These are phyloP conservation scores for Chaenogobius annularis DNA, from an alignment of 2,113 vertebrate species.

Conservation along the genomic window DNA sequence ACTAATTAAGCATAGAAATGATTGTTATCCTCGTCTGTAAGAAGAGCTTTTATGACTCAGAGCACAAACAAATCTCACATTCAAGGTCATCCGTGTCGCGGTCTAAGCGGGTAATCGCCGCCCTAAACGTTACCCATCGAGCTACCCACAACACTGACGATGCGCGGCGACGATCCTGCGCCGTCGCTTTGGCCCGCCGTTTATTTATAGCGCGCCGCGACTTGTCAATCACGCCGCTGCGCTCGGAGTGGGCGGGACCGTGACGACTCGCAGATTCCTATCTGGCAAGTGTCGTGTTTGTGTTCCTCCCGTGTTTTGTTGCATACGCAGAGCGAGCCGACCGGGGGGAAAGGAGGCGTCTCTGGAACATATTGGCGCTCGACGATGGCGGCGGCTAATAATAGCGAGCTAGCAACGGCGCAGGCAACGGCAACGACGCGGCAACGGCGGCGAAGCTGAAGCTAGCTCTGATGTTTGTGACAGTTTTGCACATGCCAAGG, in stretches of 20 bases:
- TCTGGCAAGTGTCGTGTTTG: conserved; percentile 69
- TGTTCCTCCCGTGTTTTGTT: conserved; percentile 61
- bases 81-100: no score
- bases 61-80: no score
- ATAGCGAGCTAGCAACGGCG: conserved; percentile 68
- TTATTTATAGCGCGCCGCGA: neutral
- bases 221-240: conserved; percentile 61
- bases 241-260: conserved; percentile 28
- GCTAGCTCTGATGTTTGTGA: conserved; percentile 76
- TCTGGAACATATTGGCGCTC: conserved; percentile 73
- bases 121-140: no score
- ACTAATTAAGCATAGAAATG: no score
- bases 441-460: conserved; percentile 56
- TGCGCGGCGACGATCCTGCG: no score
- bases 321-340: conserved; percentile 61
- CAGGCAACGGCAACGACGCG: no score
- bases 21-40: no score
- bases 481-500: conserved; percentile 74
- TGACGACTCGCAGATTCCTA: conserved; percentile 47
- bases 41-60: no score
- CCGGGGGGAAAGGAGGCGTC: conserved; percentile 48
- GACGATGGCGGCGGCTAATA: conserved; percentile 72
- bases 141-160: no score
- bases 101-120: no score
- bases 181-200: no score